Evolutionary conservation across 2,888 invertebrate species (phyloP).

Genomic region (Heteropelma amictum): DNA sequence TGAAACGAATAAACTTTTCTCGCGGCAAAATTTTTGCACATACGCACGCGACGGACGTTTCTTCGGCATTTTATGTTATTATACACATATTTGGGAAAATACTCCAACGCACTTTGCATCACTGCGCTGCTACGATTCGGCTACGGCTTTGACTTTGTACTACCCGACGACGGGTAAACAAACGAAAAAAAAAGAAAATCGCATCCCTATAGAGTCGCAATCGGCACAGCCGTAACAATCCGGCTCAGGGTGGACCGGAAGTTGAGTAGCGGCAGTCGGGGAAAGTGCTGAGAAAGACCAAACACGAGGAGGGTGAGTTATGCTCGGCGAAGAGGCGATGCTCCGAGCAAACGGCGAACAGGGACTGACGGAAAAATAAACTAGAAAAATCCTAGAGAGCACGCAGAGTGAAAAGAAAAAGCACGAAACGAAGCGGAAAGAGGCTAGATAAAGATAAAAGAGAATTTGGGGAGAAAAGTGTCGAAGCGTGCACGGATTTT

Average conservation of each 20-base stretch:
- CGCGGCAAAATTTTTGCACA: no score
- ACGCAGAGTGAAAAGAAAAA: constrained; percentile 14
- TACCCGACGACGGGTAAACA: neutral
- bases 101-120: no score
- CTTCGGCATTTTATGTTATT: no score
- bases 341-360: neutral
- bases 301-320: neutral
- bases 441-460: neutral
- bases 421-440: constrained; percentile 14
- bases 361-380: neutral
- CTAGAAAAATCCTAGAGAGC: neutral
- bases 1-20: no score
- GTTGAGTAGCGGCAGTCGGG: no score
- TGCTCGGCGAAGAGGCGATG: neutral
- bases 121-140: no score
- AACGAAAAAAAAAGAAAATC: neutral
- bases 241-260: constrained; percentile 5
- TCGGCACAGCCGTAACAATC: constrained; percentile 1
- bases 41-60: no score
- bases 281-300: neutral
- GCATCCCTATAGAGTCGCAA: no score
- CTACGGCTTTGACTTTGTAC: neutral
- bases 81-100: no score
- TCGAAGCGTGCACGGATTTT: constrained; percentile 43
- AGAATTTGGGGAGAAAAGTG: constrained; percentile 19